A percentile compares a stretch with the other conserved stretches of the same genome.
Conservation (phyloP, 2,113 vertebrate genomes). For the Syngnathus floridae region DNA sequence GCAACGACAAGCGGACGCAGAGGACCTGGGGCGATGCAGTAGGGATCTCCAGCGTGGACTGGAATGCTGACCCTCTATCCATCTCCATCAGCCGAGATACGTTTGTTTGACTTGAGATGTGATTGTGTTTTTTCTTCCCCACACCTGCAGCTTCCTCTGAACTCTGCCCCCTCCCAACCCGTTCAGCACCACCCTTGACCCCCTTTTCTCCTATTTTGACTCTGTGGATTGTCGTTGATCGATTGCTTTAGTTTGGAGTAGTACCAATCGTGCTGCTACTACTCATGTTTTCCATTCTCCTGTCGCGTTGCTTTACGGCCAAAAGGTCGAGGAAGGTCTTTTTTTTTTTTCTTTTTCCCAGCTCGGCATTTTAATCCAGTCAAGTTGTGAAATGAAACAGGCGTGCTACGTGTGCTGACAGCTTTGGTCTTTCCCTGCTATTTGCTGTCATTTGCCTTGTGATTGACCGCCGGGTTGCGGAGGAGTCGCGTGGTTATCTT, state of each 20-base stretch:
- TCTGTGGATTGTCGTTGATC: conserved; percentile 44
- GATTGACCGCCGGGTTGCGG: conserved; percentile 40
- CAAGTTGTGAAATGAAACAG: conserved; percentile 21
- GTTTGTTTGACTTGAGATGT: conserved; percentile 68
- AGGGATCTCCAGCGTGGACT: conserved; percentile 57
- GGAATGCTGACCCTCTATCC: conserved; percentile 70
- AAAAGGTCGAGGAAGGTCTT: conserved; percentile 16
- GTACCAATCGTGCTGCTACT: conserved; percentile 54
- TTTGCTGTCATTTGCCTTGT: conserved; percentile 42
- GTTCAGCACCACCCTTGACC: not conserved
- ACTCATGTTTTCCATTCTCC: conserved; percentile 30
- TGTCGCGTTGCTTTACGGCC: conserved; percentile 11
- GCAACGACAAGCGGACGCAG: conserved; percentile 22
- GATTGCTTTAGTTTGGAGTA: conserved; percentile 55
- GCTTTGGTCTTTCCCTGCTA: conserved; percentile 31
- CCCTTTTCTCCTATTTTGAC: conserved; percentile 8
- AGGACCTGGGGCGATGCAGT: conserved; percentile 25
- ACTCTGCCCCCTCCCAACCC: conserved; percentile 16
- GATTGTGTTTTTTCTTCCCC: conserved; percentile 70
- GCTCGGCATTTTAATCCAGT: conserved; percentile 13
- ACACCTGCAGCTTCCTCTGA: conserved; percentile 70
- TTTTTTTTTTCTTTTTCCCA: not conserved
- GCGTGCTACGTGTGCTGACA: conserved; percentile 16
- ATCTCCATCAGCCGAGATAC: conserved; percentile 65
- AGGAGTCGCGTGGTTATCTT: conserved; percentile 32